Evolutionary conservation across 2,888 invertebrate genomes (phyloP), one percentile per base, ranked within the genome.

Genomic region (Boloria euphrosyne): DNA sequence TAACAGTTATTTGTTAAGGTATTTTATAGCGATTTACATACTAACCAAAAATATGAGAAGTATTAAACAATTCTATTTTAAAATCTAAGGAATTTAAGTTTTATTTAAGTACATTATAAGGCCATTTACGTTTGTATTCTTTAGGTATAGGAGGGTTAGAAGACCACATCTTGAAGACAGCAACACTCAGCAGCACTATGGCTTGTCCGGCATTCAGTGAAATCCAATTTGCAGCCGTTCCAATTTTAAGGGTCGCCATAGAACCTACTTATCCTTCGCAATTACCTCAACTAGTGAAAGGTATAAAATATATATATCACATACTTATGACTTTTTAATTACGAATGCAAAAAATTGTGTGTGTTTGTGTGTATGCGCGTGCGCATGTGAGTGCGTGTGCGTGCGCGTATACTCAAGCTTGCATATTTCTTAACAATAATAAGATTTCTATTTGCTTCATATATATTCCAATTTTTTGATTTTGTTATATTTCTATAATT

Each of bases 221-320:
- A 80, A 90, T 97, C 68, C 95, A 94, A 51, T 93, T 94, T 6
- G 93, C 95, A 65, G 95, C 96, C 0, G 95, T 96, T 3, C 99
- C 99, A 0, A 98, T 99, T 68, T 93, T 99, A 2, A 94, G 98
- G 69, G 99, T 99, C 1, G 98, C 99, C 0, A 93, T 99, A 13
- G 98, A 99, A 85, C 97, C 99, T 0, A 93, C 94, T 0, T 95
- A 96, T 81, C 95, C 96, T 0, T 93, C 94, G 61, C 97, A 99
- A 77, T 93, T 98, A 86, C 94, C 95, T 0, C 93, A 95, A 74
- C 81, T 96, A 54, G 93, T 95, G 0, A 94, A 94, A 81, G 96
- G 93, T 93, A 52, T 6, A 6, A 16, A 38, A 27, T 22, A 22
- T 43, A 16, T 16, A 38, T 38, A 10, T 38, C 31, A 38, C 31